phyloP scores from a whole-genome alignment of 2,113 vertebrate species.

The Pterocles gutturalis region DNA sequence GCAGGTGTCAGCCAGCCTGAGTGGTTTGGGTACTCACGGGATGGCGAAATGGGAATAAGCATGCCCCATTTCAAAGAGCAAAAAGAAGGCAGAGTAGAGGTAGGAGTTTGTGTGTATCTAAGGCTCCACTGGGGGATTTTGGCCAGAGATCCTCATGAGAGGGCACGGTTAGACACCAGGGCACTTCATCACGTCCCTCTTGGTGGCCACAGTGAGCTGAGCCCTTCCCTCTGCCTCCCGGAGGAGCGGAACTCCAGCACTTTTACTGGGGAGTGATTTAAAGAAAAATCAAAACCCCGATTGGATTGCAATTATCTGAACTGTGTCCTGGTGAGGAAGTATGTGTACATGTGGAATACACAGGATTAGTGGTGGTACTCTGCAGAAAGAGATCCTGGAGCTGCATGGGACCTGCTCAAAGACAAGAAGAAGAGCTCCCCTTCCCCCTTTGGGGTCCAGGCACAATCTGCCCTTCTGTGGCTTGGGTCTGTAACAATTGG shows the following conservation, averaged over 20 bases:
- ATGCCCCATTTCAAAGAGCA: not conserved
- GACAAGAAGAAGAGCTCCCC: not conserved
- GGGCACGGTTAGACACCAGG: not conserved
- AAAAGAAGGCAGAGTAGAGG: not conserved
- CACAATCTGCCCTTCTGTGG: not conserved
- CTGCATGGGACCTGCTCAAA: not conserved
- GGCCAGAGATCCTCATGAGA: not conserved
- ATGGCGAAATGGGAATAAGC: not conserved
- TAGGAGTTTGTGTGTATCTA: not conserved
- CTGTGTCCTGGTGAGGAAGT: not conserved
- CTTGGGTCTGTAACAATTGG: not conserved
- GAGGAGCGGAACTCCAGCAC: not conserved
- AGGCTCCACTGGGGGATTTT: not conserved
- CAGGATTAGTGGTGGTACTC: not conserved
- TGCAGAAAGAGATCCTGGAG: not conserved
- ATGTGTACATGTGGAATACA: not conserved
- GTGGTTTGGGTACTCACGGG: not conserved
- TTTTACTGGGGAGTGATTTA: not conserved
- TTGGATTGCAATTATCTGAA: slow-evolving; percentile 26
- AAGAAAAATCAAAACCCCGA: not conserved
- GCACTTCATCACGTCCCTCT: not conserved
- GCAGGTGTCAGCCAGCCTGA: not conserved
- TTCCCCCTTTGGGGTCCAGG: accelerated
- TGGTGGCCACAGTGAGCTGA: not conserved
- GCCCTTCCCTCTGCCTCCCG: not conserved